phyloP scores from a whole-genome alignment of 2,797 vertebrate genomes.

The Erpetoichthys calabaricus region DNA sequence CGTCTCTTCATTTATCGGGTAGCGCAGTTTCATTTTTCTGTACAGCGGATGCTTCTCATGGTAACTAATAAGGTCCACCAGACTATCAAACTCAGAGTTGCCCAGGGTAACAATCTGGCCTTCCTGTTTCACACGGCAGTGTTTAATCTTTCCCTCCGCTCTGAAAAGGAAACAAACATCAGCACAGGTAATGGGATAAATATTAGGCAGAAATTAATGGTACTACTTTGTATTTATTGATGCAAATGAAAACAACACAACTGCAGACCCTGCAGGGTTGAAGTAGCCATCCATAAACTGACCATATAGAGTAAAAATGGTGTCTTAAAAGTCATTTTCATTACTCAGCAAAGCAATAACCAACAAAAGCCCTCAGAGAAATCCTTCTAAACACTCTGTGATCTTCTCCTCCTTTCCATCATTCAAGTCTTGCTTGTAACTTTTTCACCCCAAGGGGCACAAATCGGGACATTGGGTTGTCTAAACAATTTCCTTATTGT shows the following conservation, averaged over 20 bases:
- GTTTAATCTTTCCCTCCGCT: conserved; percentile 96
- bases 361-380: no score
- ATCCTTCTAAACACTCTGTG: no score
- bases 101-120: conserved; percentile 84
- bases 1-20: conserved; percentile 95
- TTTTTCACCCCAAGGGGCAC: not conserved
- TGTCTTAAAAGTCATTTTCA: no score
- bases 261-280: not conserved
- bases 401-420: no score
- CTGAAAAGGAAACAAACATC: conserved; percentile 29
- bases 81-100: conserved; percentile 91
- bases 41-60: conserved; percentile 91
- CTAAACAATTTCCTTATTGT: not conserved
- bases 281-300: no score
- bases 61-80: conserved; percentile 93
- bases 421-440: no score
- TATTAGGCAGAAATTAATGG: not conserved
- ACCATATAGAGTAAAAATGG: no score
- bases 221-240: not conserved
- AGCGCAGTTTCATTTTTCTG: conserved; percentile 95
- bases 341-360: no score
- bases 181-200: not conserved
- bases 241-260: not conserved
- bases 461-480: no score
- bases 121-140: conserved; percentile 92